Conservation (phyloP, 2,797 vertebrate genomes). For the Oceanodroma leucorhoa region DNA sequence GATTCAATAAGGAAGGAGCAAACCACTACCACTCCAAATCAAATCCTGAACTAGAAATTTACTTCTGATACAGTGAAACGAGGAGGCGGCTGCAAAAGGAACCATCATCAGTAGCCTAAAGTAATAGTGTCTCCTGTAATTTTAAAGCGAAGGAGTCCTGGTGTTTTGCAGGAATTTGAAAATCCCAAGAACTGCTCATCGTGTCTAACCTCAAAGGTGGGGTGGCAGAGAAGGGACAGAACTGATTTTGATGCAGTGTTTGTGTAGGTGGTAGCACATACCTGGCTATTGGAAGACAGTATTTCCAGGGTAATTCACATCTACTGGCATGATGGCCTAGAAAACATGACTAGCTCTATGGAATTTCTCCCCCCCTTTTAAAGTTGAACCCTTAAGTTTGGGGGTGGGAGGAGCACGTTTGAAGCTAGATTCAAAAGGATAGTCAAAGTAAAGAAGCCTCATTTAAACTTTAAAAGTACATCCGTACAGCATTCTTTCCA, state of each 20-base stretch:
- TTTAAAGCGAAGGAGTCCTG: background rate
- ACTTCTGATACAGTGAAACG: background rate
- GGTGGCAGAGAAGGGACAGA: background rate
- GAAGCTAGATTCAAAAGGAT: background rate
- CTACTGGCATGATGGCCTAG: background rate
- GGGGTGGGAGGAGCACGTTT: background rate
- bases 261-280: background rate
- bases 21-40: background rate
- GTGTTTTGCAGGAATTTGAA: background rate
- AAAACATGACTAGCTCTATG: background rate
- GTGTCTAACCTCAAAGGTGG: background rate
- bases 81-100: background rate
- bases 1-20: background rate
- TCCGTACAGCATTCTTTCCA: background rate
- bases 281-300: background rate
- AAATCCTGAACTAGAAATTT: background rate
- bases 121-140: background rate
- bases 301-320: background rate
- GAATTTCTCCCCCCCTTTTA: background rate
- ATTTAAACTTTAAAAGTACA: background rate
- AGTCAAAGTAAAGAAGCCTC: background rate
- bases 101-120: background rate
- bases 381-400: background rate
- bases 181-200: background rate
- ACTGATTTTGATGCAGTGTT: background rate